These are phyloP conservation scores for Ailurus styani DNA, from an alignment of 2,113 vertebrate genomes.

Conservation along the genomic window DNA sequence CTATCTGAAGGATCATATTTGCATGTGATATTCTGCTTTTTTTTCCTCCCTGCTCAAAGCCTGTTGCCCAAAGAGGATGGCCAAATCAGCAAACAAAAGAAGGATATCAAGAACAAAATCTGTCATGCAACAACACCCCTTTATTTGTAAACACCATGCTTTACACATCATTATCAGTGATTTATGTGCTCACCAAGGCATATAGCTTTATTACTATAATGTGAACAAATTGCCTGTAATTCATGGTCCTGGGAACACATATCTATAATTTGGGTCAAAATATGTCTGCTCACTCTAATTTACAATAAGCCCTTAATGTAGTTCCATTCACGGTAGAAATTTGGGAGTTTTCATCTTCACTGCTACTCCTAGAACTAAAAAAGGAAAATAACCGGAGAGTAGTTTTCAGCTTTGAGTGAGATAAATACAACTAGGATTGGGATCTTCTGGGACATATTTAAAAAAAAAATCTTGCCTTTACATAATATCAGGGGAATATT, in stretches of 20 bases:
- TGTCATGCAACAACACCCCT: background rate
- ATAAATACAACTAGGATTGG: background rate
- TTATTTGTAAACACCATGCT: slow-evolving; percentile 24
- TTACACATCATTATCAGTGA: background rate
- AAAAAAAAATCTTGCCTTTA: background rate
- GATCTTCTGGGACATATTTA: background rate
- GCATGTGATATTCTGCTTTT: background rate
- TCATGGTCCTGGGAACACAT: background rate
- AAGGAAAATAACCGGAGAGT: background rate
- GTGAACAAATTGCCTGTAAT: slow-evolving; percentile 52
- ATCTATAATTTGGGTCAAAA: slow-evolving; percentile 62
- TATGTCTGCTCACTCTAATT: slow-evolving; percentile 48
- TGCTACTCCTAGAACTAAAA: background rate
- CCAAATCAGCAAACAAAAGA: background rate
- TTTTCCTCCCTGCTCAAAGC: background rate
- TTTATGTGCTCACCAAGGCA: slow-evolving; percentile 4
- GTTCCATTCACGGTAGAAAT: background rate
- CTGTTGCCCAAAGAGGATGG: background rate
- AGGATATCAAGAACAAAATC: background rate
- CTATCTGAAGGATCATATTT: background rate
- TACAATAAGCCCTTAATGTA: slow-evolving; percentile 31
- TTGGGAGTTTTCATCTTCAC: background rate
- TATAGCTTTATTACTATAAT: slow-evolving; percentile 54
- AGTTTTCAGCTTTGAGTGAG: background rate
- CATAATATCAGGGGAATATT: background rate